These are phyloP conservation scores for Ooceraea biroi DNA, from an alignment of 1,140 invertebrate species.

Conservation along the genomic window DNA sequence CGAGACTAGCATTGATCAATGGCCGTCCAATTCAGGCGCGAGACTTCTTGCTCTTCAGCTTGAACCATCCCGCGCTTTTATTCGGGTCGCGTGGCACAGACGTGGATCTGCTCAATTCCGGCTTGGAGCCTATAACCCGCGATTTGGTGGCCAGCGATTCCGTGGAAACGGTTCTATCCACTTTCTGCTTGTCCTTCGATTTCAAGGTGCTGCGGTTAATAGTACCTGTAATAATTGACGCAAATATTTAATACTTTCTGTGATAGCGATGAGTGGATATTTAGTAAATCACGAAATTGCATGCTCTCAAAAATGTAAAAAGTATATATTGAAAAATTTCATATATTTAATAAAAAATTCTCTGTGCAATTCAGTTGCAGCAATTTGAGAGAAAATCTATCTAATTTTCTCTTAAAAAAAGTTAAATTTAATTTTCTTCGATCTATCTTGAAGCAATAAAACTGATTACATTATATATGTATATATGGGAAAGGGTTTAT, in stretches of 20 bases:
- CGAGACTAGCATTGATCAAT: conserved; percentile 86
- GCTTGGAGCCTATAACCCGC: conserved; percentile 83
- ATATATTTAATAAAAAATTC: too few species aligned
- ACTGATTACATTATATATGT: not conserved
- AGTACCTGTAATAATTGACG: conserved; percentile 77
- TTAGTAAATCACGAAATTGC: too few species aligned
- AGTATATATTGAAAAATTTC: too few species aligned
- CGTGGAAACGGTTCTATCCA: conserved; percentile 87
- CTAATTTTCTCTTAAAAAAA: not conserved
- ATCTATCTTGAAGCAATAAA: not conserved
- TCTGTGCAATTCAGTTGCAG: not conserved
- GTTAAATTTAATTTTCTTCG: not conserved
- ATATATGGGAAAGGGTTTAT: too few species aligned
- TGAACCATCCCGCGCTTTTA: conserved; percentile 91
- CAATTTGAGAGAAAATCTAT: not conserved
- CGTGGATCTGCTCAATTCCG: conserved; percentile 87
- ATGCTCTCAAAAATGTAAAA: too few species aligned
- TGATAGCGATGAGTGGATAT: not conserved
- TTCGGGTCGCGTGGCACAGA: conserved; percentile 90
- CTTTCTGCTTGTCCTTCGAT: conserved; percentile 85
- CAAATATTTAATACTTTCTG: not conserved
- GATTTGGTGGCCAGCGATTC: conserved; percentile 87
- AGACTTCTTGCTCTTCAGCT: conserved; percentile 89
- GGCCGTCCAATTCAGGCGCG: conserved; percentile 83
- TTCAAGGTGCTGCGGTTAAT: conserved; percentile 86